Base-by-base conservation (phyloP, 2,888 invertebrate species). In the Meiosimyza platycephala region DNA sequence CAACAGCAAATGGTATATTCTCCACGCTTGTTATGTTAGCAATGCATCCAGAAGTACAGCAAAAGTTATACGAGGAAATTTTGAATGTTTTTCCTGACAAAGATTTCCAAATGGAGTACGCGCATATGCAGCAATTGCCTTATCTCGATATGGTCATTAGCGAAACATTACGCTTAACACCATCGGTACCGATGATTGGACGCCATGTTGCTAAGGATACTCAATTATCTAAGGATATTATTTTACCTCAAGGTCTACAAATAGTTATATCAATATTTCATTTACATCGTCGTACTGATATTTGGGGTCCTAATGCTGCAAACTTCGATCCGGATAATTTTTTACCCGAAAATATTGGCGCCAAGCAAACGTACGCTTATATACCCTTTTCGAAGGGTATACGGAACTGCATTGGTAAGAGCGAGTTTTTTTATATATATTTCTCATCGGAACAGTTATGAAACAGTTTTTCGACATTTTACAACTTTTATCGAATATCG, bases 351-450 rank as follows among this genome's bases (percentile, higher is more conserved):
- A 80, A 79, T 54, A 50, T 79, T 4, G 57, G 54, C 9, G 62
- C 55, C 2, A 79, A 74, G 64, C 81, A 83, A 75, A 74, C 80
- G 0, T 79, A 79, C 68, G 77, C 80, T 0, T 83, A 73, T 69
- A 77, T 82, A 52, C 83, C 83, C 12, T 83, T 83, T 72, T 79
- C 80, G 4, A 80, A 79, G 22, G 83, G 83, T 15, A 47, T 73
- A 0, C 75, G 83, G 1, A 81, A 79, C 73, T 82, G 82, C 40
- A 78, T 83, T 59, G 81, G 81, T 81, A 73, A 73, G 72, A 47
- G 16, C n/a, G 18, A 48, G 48, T 16, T 15, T 9, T 7, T 50
- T 0, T 28, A 0, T 40, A 3, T n/a, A 18, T 9, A 48, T 3
- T 18, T 18, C 4, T 28, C 3, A 3, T 3, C 4, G 3, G 28